A percentile compares a stretch with the other conserved stretches of the same genome.
These are phyloP conservation scores for Amphiura filiformis DNA, from an alignment of 35 echinoderm and acorn worm species.

Conservation along the genomic window DNA sequence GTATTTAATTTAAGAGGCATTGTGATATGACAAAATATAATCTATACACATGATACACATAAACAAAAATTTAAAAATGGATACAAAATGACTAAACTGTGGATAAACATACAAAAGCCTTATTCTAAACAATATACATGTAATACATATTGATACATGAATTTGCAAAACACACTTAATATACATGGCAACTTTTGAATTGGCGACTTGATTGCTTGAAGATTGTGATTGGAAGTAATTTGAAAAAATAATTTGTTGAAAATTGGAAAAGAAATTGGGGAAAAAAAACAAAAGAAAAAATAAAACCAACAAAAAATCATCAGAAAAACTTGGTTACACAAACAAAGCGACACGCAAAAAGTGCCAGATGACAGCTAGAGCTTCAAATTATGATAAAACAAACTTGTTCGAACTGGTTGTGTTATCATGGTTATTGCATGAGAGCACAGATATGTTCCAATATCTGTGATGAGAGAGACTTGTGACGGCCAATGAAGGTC, in stretches of 20 bases:
- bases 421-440: no score
- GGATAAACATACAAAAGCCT: neutral
- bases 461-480: no score
- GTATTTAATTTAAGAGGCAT: no score
- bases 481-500: no score
- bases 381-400: neutral
- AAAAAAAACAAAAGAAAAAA: neutral
- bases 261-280: neutral
- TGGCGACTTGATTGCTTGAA: neutral
- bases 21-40: neutral
- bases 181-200: neutral
- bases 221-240: neutral
- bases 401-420: no score
- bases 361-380: neutral
- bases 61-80: neutral
- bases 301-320: neutral
- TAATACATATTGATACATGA: neutral
- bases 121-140: neutral
- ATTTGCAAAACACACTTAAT: neutral
- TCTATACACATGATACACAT: neutral
- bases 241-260: neutral
- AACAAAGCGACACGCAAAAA: neutral
- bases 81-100: neutral
- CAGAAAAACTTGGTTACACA: neutral
- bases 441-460: no score